Evolutionary conservation across 2,113 vertebrate species (phyloP).

Genomic region (Oryzias celebensis): DNA sequence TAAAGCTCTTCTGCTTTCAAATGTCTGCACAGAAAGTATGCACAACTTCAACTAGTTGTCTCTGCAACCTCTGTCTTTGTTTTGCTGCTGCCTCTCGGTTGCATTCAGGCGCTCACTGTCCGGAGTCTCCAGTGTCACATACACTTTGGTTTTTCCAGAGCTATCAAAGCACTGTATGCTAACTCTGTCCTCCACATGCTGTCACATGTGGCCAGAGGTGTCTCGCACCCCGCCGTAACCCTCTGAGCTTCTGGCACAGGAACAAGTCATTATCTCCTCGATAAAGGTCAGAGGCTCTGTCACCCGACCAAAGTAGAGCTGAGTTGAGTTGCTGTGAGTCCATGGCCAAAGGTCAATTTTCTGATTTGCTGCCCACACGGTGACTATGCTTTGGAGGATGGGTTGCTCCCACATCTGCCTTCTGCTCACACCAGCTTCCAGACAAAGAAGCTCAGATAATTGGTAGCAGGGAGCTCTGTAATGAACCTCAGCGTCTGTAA

Average conservation of each 20-base stretch:
- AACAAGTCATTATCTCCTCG: slow-evolving; percentile 77
- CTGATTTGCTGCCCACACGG: slow-evolving; percentile 52
- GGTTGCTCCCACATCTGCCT: slow-evolving; percentile 65
- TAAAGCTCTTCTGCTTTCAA: slow-evolving; percentile 17
- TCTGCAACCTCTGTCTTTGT: slow-evolving; percentile 52
- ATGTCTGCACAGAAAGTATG: slow-evolving; percentile 51
- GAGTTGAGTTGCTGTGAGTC: slow-evolving; percentile 63
- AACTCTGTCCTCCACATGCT: slow-evolving; percentile 68
- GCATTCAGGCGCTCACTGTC: slow-evolving; percentile 45
- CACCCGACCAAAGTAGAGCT: slow-evolving; percentile 66
- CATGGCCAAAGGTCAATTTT: slow-evolving; percentile 71
- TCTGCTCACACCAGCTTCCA: slow-evolving; percentile 45
- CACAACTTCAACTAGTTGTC: slow-evolving; percentile 58
- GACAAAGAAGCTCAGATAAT: slow-evolving; percentile 71
- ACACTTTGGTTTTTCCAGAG: slow-evolving; percentile 67
- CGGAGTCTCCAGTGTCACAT: slow-evolving; percentile 64
- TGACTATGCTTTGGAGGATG: slow-evolving; percentile 25
- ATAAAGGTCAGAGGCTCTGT: slow-evolving; percentile 75
- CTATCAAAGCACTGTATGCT: slow-evolving; percentile 73
- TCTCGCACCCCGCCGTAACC: slow-evolving; percentile 62
- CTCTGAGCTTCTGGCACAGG: slow-evolving; percentile 63
- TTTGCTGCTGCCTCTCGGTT: slow-evolving; percentile 5
- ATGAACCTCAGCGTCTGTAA: slow-evolving; percentile 67
- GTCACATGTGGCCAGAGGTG: slow-evolving; percentile 72
- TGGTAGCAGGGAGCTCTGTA: slow-evolving; percentile 70